Evolutionary conservation across 2,797 vertebrate species (phyloP), one percentile per base, ranked within the genome.

Genomic region (Pygocentrus nattereri): DNA sequence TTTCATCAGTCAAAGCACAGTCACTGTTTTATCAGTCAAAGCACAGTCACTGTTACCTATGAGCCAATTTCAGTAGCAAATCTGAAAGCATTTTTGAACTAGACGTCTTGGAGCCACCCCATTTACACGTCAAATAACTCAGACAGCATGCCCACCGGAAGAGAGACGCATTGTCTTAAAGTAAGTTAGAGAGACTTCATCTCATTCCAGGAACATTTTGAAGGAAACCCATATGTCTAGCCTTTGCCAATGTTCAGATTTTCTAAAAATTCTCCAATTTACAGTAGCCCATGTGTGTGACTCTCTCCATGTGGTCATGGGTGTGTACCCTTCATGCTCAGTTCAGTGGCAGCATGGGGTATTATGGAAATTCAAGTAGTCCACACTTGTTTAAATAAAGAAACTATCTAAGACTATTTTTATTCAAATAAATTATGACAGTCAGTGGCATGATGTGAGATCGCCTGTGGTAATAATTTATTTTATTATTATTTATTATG

Each of bases 61-160:
- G 83, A 90, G 90, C 90, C 89, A 92, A 90, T 91, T 93, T 91
- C 90, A 92, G 93, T 91, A 93, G 89, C 88, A 87, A 76, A 88
- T 86, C 87, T 92, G 84, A 82, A 87, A 85, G 68, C 83, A 79
- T 85, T 88, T 86, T 85, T 86, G 87, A 91, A 90, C 85, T 85
- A 92, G 86, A 92, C 86, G 80, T 90, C 88, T 85, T 85, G 85
- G 87, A 87, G 85, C 85, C 83, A 11, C 52, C 50, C 62, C 91
- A 93, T 92, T 91, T 91, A 91, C 90, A 87, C 85, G 84, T 93
- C 89, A 91, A 91, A 89, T 88, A 87, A 89, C 83, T 86, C 85
- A 87, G 89, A 82, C 89, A 85, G 81, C 82, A 87, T 86, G 82
- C 90, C 89, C 85, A 81, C 76, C 78, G 88, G 88, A 93, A 93